Evolutionary conservation across 1,140 invertebrate genomes (phyloP).

Genomic region (Cepaea nemoralis): DNA sequence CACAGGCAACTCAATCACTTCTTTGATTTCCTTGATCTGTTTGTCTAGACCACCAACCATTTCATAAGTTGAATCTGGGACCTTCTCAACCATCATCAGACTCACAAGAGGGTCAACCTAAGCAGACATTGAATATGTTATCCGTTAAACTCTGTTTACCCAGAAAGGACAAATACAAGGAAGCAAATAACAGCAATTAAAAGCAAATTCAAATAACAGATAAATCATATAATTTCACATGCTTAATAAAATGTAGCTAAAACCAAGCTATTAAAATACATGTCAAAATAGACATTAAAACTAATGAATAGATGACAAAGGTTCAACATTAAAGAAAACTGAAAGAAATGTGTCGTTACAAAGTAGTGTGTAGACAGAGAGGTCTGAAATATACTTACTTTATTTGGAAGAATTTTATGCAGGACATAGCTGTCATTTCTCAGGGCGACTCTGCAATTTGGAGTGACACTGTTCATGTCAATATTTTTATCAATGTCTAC

Average conservation of each 20-base stretch:
- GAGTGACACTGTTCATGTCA: slow-evolving; percentile 97
- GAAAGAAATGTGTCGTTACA: no score
- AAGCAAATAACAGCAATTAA: no score
- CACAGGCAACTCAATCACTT: slow-evolving; percentile 99
- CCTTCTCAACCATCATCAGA: slow-evolving; percentile 99
- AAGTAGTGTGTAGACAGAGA: no score
- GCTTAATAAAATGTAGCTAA: no score
- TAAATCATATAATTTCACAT: no score
- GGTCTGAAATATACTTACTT: slow-evolving; percentile 74
- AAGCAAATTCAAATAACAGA: no score
- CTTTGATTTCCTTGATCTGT: slow-evolving; percentile 99
- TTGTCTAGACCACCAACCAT: slow-evolving; percentile 99
- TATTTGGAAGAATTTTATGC: slow-evolving; percentile 99
- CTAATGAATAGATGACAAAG: no score
- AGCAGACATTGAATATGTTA: slow-evolving; percentile 3
- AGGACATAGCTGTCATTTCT: slow-evolving; percentile 98
- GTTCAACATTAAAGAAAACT: no score
- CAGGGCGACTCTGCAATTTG: slow-evolving; percentile 96
- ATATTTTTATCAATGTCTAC: slow-evolving; percentile 99
- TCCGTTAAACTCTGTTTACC: no score
- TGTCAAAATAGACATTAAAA: no score
- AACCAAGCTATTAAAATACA: no score
- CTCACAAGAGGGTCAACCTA: slow-evolving; percentile 98
- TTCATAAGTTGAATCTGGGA: slow-evolving; percentile 99
- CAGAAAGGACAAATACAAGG: no score